A percentile compares a stretch with the other conserved stretches of the same genome.
Conservation (phyloP, 1,140 invertebrate species). For the Drosophila pseudoananassae region DNA sequence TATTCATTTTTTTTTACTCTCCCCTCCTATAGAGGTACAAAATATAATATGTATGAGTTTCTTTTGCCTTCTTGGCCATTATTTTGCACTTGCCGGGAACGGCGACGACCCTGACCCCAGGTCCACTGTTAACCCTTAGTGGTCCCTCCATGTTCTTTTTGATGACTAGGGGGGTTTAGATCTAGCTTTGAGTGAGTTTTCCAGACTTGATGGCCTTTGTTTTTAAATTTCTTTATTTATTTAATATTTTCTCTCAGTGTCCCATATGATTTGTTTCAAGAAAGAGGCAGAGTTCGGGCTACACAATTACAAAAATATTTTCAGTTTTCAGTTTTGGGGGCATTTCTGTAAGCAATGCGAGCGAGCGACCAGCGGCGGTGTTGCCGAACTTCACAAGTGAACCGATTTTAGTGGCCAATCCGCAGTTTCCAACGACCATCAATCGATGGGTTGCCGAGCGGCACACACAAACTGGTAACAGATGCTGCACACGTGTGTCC, state of each 20-base stretch:
- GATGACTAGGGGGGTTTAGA: neutral
- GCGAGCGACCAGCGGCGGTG: slow-evolving; percentile 28
- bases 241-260: slow-evolving; percentile 4
- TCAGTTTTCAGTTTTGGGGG: slow-evolving; percentile 16
- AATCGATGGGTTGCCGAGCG: slow-evolving; percentile 64
- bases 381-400: slow-evolving; percentile 72
- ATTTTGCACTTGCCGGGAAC: slow-evolving; percentile 63
- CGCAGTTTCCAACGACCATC: slow-evolving; percentile 36
- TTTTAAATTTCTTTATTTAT: neutral
- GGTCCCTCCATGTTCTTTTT: slow-evolving; percentile 16
- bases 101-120: slow-evolving; percentile 70
- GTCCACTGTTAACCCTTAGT: slow-evolving; percentile 31
- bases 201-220: neutral
- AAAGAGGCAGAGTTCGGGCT: slow-evolving; percentile 21
- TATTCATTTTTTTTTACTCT: slow-evolving; percentile 18
- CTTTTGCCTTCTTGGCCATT: slow-evolving; percentile 57
- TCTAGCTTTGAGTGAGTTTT: neutral
- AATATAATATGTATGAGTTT: slow-evolving; percentile 63
- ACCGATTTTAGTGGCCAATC: slow-evolving; percentile 42
- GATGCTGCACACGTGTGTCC: slow-evolving; percentile 80
- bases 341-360: too few species aligned
- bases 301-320: slow-evolving; percentile 55
- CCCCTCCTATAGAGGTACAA: slow-evolving; percentile 38
- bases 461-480: slow-evolving; percentile 66
- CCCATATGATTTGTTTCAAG: slow-evolving; percentile 69